Conservation (phyloP, 1,140 invertebrate genomes). For the Drosophila triauraria region DNA sequence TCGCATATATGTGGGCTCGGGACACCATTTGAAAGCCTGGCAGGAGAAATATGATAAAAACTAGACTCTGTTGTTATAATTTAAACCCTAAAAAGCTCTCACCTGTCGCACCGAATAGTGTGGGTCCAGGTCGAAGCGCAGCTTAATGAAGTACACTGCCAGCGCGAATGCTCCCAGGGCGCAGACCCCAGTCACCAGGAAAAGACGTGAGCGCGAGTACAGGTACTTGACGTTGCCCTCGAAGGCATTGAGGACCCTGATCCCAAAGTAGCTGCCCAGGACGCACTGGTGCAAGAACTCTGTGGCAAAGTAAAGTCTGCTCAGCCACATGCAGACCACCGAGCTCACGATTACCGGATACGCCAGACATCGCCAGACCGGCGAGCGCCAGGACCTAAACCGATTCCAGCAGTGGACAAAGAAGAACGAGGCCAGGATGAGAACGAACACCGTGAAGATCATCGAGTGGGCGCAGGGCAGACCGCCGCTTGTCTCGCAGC, state of each 20-base stretch:
- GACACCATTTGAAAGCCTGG: slow-evolving; percentile 81
- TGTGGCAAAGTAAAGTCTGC: slow-evolving; percentile 70
- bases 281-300: slow-evolving; percentile 81
- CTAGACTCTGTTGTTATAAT: too few relatives aligned
- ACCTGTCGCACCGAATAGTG: slow-evolving; percentile 81
- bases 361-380: neutral
- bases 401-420: slow-evolving; percentile 30
- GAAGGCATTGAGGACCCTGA: slow-evolving; percentile 29
- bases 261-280: slow-evolving; percentile 50
- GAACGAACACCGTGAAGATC: slow-evolving; percentile 48
- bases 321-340: slow-evolving; percentile 63
- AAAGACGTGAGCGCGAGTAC: slow-evolving; percentile 3
- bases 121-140: slow-evolving; percentile 60
- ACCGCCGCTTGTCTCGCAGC: slow-evolving; percentile 73
- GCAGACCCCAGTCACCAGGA: slow-evolving; percentile 24
- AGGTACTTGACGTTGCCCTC: slow-evolving; percentile 35
- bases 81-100: neutral
- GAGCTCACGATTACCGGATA: neutral
- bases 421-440: slow-evolving; percentile 36
- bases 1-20: slow-evolving; percentile 66
- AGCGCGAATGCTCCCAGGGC: slow-evolving; percentile 40
- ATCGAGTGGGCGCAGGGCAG: slow-evolving; percentile 71
- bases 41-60: neutral
- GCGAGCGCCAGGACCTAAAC: neutral
- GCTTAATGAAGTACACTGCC: slow-evolving; percentile 64